These are phyloP conservation scores for Eulemur albifrons DNA, from an alignment of 2,797 vertebrate genomes.

Conservation along the genomic window DNA sequence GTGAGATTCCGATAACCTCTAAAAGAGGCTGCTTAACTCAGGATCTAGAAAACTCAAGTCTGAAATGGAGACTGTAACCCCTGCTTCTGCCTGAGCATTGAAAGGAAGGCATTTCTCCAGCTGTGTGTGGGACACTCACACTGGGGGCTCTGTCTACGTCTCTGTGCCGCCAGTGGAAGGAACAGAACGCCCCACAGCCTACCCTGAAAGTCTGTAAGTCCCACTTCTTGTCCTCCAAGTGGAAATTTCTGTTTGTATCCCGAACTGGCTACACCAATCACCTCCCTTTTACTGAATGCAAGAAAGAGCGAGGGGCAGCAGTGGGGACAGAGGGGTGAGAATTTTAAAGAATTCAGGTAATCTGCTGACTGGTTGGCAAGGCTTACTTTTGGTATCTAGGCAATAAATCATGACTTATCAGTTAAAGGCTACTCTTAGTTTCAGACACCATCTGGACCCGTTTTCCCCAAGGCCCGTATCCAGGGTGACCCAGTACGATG, in stretches of 20 bases:
- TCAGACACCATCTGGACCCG: background rate
- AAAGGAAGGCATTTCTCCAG: background rate
- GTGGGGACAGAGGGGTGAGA: background rate
- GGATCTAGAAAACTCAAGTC: background rate
- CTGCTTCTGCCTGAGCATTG: background rate
- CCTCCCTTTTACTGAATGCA: background rate
- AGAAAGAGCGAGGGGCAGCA: background rate
- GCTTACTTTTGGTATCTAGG: constrained; percentile 41
- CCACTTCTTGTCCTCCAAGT: background rate
- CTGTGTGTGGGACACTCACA: background rate
- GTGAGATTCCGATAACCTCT: background rate
- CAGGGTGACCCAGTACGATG: background rate
- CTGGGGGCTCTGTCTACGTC: background rate
- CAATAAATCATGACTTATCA: constrained; percentile 47
- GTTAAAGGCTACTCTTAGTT: constrained; percentile 21
- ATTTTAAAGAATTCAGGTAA: constrained; percentile 16
- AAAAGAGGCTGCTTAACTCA: background rate
- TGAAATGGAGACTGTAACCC: background rate
- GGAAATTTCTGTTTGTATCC: rapidly evolving
- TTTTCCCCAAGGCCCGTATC: background rate
- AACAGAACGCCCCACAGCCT: background rate
- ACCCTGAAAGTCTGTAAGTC: background rate
- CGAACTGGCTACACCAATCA: background rate
- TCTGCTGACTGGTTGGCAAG: background rate
- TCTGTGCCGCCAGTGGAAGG: background rate